These are phyloP conservation scores for Trichosurus vulpecula DNA, from an alignment of 2,797 vertebrate genomes.

Conservation along the genomic window DNA sequence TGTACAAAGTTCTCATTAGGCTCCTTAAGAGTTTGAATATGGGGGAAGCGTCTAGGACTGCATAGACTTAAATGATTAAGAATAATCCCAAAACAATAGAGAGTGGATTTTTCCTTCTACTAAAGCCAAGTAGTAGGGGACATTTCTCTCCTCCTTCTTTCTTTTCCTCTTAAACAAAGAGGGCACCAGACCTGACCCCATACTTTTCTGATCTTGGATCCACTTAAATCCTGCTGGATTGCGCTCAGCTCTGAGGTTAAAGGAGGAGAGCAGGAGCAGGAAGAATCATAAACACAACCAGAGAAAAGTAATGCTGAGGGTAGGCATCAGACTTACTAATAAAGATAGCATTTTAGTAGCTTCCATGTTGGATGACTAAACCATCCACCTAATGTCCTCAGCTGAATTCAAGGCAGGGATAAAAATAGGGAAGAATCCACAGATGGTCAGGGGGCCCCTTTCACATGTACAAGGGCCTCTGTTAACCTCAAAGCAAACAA, in stretches of 20 bases:
- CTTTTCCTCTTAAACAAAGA: not conserved
- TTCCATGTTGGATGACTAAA: constrained; percentile 46
- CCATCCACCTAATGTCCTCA: constrained; percentile 14
- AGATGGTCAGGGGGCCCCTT: not conserved
- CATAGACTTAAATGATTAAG: constrained; percentile 41
- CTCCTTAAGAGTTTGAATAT: constrained; percentile 35
- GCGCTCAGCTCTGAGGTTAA: constrained; percentile 34
- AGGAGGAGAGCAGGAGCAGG: constrained; percentile 30
- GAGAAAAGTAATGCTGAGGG: constrained; percentile 32
- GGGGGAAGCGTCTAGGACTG: not conserved
- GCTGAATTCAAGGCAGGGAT: constrained; percentile 11
- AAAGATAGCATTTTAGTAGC: constrained; percentile 55
- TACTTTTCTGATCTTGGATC: constrained; percentile 2
- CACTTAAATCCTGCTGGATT: not conserved
- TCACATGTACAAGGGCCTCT: not conserved
- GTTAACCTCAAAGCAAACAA: not conserved
- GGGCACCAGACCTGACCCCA: not conserved
- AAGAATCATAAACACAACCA: constrained; percentile 36
- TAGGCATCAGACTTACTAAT: constrained; percentile 42
- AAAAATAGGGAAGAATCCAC: constrained; percentile 3
- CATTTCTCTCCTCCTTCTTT: constrained; percentile 38
- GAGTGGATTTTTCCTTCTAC: not conserved
- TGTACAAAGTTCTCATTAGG: not conserved
- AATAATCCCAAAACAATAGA: constrained; percentile 25
- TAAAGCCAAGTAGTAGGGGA: not conserved